A percentile compares a stretch with the other conserved stretches of the same genome.
Conservation (phyloP, 2,113 vertebrate genomes). For the Cebus imitator region DNA sequence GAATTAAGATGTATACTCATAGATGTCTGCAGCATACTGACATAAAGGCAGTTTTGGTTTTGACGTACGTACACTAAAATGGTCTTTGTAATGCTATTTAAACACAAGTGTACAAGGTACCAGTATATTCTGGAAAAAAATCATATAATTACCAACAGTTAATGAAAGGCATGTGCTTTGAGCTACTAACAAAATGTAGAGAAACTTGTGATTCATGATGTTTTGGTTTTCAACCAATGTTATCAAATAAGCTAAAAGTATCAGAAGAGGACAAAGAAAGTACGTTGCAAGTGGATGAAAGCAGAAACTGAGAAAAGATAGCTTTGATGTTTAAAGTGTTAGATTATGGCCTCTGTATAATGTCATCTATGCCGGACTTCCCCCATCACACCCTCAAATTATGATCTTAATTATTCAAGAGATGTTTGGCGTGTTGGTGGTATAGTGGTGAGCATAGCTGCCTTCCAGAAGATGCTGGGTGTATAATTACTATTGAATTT, state of each 20-base stretch:
- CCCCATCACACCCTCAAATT: neutral
- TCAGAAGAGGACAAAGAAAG: neutral
- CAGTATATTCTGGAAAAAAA: neutral
- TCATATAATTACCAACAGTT: neutral
- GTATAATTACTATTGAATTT: rapidly evolving
- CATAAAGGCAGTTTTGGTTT: neutral
- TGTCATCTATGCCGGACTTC: neutral
- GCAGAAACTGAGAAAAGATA: neutral
- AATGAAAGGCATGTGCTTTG: neutral
- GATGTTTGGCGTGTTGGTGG: too few relatives aligned
- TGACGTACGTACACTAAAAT: neutral
- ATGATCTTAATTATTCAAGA: neutral
- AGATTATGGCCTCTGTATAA: neutral
- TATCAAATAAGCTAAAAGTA: neutral
- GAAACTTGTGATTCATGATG: neutral
- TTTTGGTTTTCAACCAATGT: neutral
- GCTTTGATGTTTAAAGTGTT: neutral
- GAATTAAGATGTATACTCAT: neutral
- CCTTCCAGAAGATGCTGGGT: neutral
- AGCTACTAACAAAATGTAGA: neutral
- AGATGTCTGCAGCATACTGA: neutral
- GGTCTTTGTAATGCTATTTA: neutral
- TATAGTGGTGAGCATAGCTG: too few relatives aligned
- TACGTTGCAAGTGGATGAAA: neutral
- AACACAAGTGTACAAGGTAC: neutral